A percentile compares a stretch with the other conserved stretches of the same genome.
Evolutionary conservation across 2,888 invertebrate species (phyloP).

Genomic region (Apotomis turbidana): DNA sequence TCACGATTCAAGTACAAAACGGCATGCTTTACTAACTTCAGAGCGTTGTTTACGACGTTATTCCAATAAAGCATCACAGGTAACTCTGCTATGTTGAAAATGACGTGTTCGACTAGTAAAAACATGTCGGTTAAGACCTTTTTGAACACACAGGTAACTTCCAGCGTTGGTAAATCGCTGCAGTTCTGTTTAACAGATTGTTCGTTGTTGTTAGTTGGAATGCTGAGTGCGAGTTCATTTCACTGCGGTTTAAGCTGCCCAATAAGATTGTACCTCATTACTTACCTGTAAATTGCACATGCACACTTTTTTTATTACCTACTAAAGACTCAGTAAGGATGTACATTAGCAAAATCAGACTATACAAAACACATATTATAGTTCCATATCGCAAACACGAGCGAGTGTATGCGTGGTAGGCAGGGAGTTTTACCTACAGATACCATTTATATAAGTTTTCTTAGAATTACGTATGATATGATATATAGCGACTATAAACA

Average conservation of each 20-base stretch:
- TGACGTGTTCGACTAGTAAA: not conserved
- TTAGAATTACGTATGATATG: too few relatives aligned
- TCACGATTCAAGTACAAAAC: not conserved
- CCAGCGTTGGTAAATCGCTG: conserved; percentile 1
- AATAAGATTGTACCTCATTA: not conserved
- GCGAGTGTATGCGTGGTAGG: too few relatives aligned
- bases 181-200: conserved; percentile 6
- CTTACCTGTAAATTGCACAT: not conserved
- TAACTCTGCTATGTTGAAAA: not conserved
- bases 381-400: too few relatives aligned
- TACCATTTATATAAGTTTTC: too few relatives aligned
- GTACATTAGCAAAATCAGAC: too few relatives aligned
- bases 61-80: not conserved
- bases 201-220: not conserved
- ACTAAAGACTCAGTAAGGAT: too few relatives aligned
- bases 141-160: not conserved
- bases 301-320: not conserved
- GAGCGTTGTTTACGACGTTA: not conserved
- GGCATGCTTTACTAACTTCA: not conserved
- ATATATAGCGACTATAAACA: too few relatives aligned
- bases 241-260: not conserved
- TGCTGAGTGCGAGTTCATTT: not conserved
- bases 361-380: too few relatives aligned
- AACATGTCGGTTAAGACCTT: not conserved
- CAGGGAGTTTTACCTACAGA: too few relatives aligned